Percentiles rank a stretch among this genome's conserved stretches.
These are phyloP conservation scores for Rhinoderma darwinii DNA, from an alignment of 2,113 vertebrate genomes.

Conservation along the genomic window DNA sequence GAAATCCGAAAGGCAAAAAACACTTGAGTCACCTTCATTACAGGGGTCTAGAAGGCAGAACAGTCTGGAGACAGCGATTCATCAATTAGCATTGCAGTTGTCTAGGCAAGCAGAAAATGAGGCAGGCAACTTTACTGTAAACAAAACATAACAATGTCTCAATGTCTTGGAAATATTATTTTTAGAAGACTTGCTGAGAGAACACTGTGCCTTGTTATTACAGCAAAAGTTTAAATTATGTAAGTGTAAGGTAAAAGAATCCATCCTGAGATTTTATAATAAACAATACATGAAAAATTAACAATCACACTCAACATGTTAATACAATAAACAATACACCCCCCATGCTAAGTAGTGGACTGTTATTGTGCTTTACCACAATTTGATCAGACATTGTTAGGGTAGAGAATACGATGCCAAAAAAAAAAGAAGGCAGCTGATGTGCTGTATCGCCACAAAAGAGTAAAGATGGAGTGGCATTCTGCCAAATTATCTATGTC, in stretches of 20 bases:
- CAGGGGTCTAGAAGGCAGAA: conserved; percentile 25
- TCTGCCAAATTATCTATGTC: conserved; percentile 37
- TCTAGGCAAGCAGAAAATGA: conserved; percentile 2
- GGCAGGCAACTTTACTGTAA: conserved; percentile 19
- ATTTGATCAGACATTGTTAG: neutral
- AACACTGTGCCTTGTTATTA: neutral
- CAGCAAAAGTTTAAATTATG: neutral
- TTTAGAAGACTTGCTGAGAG: neutral
- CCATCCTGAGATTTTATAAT: neutral
- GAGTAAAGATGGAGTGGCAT: conserved; percentile 43
- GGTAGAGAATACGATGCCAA: neutral
- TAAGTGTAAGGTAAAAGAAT: neutral
- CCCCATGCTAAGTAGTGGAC: neutral
- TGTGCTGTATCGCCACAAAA: conserved; percentile 1
- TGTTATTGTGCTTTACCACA: neutral
- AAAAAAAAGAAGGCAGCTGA: conserved; percentile 18
- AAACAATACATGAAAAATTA: neutral
- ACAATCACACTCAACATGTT: neutral
- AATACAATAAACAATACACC: neutral
- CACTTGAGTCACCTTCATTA: conserved; percentile 48
- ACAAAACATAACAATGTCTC: conserved; percentile 23
- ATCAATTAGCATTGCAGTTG: conserved; percentile 36
- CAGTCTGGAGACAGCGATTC: conserved; percentile 14
- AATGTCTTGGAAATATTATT: conserved; percentile 33
- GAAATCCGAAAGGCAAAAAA: conserved; percentile 28